These are phyloP conservation scores for Shargacucullia verbasci DNA, from an alignment of 2,888 invertebrate genomes.

Conservation along the genomic window DNA sequence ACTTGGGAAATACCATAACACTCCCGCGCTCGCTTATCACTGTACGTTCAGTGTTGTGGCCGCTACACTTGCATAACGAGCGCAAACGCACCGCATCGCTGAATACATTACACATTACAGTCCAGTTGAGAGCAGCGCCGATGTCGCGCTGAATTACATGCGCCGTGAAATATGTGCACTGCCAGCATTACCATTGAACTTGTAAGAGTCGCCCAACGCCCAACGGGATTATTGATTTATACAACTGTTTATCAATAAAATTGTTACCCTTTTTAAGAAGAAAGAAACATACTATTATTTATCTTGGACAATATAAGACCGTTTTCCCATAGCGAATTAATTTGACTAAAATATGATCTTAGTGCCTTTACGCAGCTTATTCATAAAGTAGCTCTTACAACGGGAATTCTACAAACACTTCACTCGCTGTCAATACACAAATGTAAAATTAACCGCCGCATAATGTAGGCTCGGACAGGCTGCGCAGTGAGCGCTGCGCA, in stretches of 20 bases:
- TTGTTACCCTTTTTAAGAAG: too few relatives aligned
- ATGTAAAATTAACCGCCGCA: conserved; percentile 20
- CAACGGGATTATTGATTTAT: neutral
- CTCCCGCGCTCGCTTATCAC: neutral
- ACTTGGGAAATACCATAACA: too few relatives aligned
- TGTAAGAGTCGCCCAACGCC: too few relatives aligned
- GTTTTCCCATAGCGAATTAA: too few relatives aligned
- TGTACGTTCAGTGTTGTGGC: neutral
- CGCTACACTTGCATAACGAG: conserved; percentile 32
- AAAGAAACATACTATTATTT: too few relatives aligned
- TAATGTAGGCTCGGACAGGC: conserved; percentile 27
- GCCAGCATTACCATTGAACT: neutral
- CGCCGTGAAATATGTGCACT: conserved; percentile 3
- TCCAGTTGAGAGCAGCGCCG: neutral
- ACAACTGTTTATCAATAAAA: too few relatives aligned
- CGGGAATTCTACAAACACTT: conserved; percentile 7
- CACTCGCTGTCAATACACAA: conserved; percentile 25
- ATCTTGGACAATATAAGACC: too few relatives aligned
- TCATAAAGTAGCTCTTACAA: too few relatives aligned
- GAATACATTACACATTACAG: conserved; percentile 25
- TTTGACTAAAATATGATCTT: too few relatives aligned
- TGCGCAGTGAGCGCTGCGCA: neutral
- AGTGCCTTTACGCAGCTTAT: too few relatives aligned
- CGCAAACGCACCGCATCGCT: conserved; percentile 16
- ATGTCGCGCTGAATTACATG: conserved; percentile 5